Base-by-base conservation (phyloP, 1,140 invertebrate species). In the Caenorhabditis inopinata region DNA sequence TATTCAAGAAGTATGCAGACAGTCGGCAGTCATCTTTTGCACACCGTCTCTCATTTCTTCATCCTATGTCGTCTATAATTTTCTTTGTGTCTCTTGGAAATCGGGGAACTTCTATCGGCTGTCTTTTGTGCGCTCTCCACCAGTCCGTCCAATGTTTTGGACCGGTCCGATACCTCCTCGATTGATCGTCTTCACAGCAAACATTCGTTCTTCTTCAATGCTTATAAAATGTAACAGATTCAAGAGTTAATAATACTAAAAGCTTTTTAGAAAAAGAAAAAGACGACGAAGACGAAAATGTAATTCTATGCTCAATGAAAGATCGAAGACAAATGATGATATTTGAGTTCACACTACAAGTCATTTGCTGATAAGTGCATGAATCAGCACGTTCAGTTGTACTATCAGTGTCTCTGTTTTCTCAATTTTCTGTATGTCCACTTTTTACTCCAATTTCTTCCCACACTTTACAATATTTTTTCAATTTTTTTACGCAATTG, bases 1-100 rank as follows among this genome's bases (percentile, higher is more conserved):
- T 29, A 68, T 68, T 32, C 58, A 68, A 38, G 58, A 38, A 68
- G 32, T 16, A 58, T 7, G 11, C 49, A 51, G 49, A 29, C n/a
- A 16, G 38, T n/a, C n/a, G 58, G 38, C 58, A 68, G 58, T 68
- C 58, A 68, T 68, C 58, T 42, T 68, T 68, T 42, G 21, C 58
- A 12, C 23, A 29, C 1, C 32, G 7, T n/a, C 58, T 68, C 58
- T 68, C 58, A 68, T 68, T 68, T 68, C 58, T 38, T 68, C 14
- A 1, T 12, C 7, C 4, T 68, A 38, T 42, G 32, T 68, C 58
- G 16, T 0, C 58, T 7, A 68, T 68, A 18, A 68, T 68, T 68
- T 68, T 68, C 32, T 42, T 42, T 68, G 58, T 38, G 58, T 68
- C 58, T 68, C 58, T 21, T 21, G 32, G 32, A 35, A 68, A 68